phyloP scores from a whole-genome alignment of 2,113 vertebrate species.

The Mesitornis unicolor region DNA sequence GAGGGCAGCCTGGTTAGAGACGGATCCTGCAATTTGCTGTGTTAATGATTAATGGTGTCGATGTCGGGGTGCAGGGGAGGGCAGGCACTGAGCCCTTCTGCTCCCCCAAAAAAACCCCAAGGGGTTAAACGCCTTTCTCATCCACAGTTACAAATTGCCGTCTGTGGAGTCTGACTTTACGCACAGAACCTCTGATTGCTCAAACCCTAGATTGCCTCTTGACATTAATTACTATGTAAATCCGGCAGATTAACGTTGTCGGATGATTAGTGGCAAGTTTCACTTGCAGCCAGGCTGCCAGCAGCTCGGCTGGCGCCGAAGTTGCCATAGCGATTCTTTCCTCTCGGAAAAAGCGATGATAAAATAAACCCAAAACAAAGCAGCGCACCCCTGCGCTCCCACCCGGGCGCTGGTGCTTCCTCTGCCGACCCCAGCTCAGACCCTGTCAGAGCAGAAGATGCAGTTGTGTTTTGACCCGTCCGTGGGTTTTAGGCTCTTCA shows the following conservation, averaged over 20 bases:
- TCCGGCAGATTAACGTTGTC: slow-evolving; percentile 64
- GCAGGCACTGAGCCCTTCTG: too few species aligned
- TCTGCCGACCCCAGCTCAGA: neutral
- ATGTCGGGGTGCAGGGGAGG: rapidly evolving
- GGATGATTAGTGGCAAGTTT: slow-evolving; percentile 59
- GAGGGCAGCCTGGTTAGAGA: neutral
- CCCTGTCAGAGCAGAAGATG: neutral
- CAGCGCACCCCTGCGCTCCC: neutral
- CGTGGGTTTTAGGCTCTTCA: neutral
- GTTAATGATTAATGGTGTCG: rapidly evolving
- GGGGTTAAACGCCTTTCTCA: neutral
- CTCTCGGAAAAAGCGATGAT: neutral
- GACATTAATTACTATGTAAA: slow-evolving; percentile 74
- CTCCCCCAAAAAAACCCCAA: neutral
- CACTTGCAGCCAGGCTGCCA: slow-evolving; percentile 19
- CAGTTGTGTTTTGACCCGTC: neutral
- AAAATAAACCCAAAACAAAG: neutral
- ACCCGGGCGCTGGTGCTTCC: neutral
- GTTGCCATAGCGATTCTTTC: slow-evolving; percentile 66
- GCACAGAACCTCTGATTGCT: slow-evolving; percentile 60
- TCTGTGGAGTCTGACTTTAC: neutral
- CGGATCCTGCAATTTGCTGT: neutral
- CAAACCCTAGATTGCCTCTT: slow-evolving; percentile 63
- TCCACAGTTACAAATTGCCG: neutral
- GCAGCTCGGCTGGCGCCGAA: neutral